Conservation (phyloP, 2,113 vertebrate genomes). For the Alligator sinensis region DNA sequence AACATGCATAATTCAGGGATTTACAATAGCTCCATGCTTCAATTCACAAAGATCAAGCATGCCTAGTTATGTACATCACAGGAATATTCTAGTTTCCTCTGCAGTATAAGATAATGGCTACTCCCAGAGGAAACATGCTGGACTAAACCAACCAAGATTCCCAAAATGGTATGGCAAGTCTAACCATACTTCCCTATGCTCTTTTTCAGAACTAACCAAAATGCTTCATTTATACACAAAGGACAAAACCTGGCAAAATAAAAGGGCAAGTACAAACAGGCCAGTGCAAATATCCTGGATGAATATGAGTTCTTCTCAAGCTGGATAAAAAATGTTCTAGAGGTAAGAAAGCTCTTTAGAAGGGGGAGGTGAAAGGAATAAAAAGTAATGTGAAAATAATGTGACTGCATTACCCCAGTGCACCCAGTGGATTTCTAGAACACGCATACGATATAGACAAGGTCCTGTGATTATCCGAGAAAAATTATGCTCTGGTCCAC, state of each 20-base stretch:
- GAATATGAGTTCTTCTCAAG: neutral
- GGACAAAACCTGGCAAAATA: neutral
- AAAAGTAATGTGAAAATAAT: neutral
- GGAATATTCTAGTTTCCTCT: neutral
- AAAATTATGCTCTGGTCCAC: neutral
- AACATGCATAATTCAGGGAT: neutral
- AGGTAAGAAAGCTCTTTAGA: neutral
- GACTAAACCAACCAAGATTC: neutral
- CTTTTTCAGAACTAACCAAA: neutral
- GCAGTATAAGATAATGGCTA: neutral
- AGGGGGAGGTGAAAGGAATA: neutral
- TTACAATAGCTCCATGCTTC: neutral
- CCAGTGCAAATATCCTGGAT: too few species aligned
- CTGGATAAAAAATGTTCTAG: neutral
- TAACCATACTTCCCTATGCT: fast-evolving
- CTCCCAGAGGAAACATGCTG: neutral
- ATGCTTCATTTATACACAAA: neutral
- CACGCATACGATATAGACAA: neutral
- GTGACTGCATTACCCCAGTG: neutral
- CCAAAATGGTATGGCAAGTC: neutral
- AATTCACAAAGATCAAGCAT: neutral
- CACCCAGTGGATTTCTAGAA: neutral
- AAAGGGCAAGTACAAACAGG: too few species aligned
- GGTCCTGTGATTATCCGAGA: neutral
- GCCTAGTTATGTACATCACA: neutral